Base-by-base conservation (phyloP, 1,140 invertebrate genomes). In the Drosophila saltans region DNA sequence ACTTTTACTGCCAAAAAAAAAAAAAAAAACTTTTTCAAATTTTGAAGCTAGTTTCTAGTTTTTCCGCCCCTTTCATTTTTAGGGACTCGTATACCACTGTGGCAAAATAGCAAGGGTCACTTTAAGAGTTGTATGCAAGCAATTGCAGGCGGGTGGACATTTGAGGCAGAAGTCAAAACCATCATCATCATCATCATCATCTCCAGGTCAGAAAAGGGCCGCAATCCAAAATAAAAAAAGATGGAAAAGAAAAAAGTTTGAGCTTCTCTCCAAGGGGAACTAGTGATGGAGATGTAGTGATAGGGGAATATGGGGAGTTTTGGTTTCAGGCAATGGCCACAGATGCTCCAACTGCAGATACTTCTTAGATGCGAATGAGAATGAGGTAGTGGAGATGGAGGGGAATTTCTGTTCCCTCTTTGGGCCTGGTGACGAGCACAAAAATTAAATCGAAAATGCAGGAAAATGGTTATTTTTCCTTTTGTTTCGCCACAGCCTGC, bases 381-480 rank as follows among this genome's bases (percentile, higher is more conserved):
- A 26, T 21, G 24, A 2, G 7, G 2, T 3, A 8, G 21, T 21
- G 45, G 5, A 26, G 1, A 24, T 36, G 45, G 6, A 7, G 2
- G 7, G 10, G 16, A 16, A 48, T 16, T 24, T 8, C 8, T 36
- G 56, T 33, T 58, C 36, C 57, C 57, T 59, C 39, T 43, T 62
- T 62, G 60, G 72, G 58, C 61, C 57, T 77, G 63, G 81, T 85
- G 81, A 85, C 81, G 82, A 85, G 78, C 78, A 81, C 69, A 78
- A 71, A 88, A 80, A 88, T 83, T 88, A 82, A 88, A 86, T 86
- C 82, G 83, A 88, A 86, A 86, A 86, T 86, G 80, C 76, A 82
- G 76, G 72, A 67, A 85, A 88, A 89, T 88, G 83, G 76, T 80
- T 81, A 80, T 88, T 80, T 77, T 86, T 66, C 76, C 67, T 79